Conservation (phyloP, 2,113 vertebrate genomes). For the Suncus etruscus region DNA sequence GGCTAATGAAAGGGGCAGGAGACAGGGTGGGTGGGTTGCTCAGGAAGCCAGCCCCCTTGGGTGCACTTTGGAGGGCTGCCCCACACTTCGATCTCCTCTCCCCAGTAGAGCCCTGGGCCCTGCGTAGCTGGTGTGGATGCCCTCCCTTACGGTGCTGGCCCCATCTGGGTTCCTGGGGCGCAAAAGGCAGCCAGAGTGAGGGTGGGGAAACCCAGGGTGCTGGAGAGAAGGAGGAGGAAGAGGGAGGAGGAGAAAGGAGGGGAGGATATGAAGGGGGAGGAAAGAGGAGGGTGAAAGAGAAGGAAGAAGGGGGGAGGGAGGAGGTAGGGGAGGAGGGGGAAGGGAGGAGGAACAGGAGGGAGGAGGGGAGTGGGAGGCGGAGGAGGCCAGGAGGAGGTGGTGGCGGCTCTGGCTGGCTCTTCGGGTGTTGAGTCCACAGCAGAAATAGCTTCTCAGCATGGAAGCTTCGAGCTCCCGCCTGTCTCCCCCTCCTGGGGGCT, state of each 20-base stretch:
- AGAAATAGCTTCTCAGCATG: conserved; percentile 59
- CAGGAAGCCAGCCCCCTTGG: rapidly evolving
- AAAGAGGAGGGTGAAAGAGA: too few species aligned
- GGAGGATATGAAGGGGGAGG: too few species aligned
- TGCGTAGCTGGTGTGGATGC: too few species aligned
- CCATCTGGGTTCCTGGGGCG: rapidly evolving
- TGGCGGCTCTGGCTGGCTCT: conserved; percentile 21
- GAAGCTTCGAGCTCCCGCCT: neutral
- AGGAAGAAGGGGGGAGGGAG: neutral
- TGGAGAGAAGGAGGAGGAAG: too few species aligned
- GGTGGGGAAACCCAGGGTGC: too few species aligned
- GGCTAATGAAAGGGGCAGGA: too few species aligned
- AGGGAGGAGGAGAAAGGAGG: too few species aligned
- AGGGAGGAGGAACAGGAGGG: neutral
- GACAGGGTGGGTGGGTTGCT: too few species aligned
- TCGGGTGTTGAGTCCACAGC: conserved; percentile 67
- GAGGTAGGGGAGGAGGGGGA: neutral
- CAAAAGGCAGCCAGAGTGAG: neutral
- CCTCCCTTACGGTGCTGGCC: neutral
- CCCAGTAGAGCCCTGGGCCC: neutral
- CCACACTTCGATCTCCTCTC: neutral
- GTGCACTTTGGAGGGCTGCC: rapidly evolving
- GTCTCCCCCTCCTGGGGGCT: neutral
- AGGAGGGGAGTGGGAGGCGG: too few species aligned
- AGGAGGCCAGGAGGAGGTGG: neutral